Base-by-base conservation (phyloP, 2,797 vertebrate species). In the Malacoctenus gilli region DNA sequence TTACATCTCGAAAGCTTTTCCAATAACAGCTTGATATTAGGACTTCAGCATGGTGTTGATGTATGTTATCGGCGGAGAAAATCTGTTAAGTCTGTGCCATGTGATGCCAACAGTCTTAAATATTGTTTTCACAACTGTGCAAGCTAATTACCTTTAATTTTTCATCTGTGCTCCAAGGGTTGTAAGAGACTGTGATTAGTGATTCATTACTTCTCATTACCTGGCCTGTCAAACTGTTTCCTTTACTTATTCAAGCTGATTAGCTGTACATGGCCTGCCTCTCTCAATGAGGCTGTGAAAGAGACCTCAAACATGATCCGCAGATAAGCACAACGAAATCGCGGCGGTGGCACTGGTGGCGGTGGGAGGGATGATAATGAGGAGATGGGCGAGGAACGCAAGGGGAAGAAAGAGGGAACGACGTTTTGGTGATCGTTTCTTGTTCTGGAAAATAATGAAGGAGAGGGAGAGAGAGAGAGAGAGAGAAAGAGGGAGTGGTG, bases 131-230 rank as follows among this genome's bases (percentile, higher is more conserved):
- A 84, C 85, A 90, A 89, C 87, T 87, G 83, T 72, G 84, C 73
- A 71, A 88, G 88, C 88, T 90, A 90, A 91, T 90, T 90, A 88
- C 79, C 83, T 88, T 87, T 85, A 86, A 89, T 90, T 90, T 90
- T 90, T 90, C 84, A 87, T 90, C 85, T 87, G 85, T 85, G 82
- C 82, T 90, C 84, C 76, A 59, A 88, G 85, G 86, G 85, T 87
- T 87, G 86, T 85, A 80, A 81, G 83, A 86, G 82, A 82, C 79
- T 71, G 86, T 86, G 86, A 91, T 88, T 88, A 87, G 85, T 85
- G 85, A 88, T 87, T 89, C 86, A 90, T 90, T 90, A 90, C 83
- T 90, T 91, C 88, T 90, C 85, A 89, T 90, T 90, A 91, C 82
- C 83, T 85, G 82, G 80, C 77, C 86, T 89, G 89, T 89, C 89